Evolutionary conservation across 2,888 invertebrate species (phyloP), one percentile per base, ranked within the genome.

Genomic region (Lasioglossum calceatum): DNA sequence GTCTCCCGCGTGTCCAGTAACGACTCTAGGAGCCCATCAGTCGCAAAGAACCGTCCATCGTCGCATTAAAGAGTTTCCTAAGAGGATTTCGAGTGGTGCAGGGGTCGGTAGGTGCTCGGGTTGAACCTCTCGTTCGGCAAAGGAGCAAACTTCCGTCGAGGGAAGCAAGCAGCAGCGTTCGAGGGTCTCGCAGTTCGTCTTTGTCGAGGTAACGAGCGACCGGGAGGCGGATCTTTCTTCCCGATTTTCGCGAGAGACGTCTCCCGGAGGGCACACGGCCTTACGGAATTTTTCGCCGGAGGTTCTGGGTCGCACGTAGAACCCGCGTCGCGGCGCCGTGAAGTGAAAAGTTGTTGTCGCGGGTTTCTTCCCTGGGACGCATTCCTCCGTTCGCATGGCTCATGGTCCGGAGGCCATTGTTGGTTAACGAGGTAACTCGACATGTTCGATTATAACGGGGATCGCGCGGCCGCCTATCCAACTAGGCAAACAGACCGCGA

Each of bases 381-480:
- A 79, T 84, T 74, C 73, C 50, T 50, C 12, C 72, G 72, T 16
- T 84, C 88, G 89, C 23, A 87, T 73, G 32, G 73, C 23, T 87
- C 87, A 89, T 87, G 88, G 90, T 88, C 87, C 54, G n/a, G 54
- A 82, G 84, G 91, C 91, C 91, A 94, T 94, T 93, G 94, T 93
- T 92, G 93, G 93, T 94, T 94, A 94, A 94, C 94, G 94, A 94
- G 94, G 93, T 94, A 94, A 94, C 94, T 94, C 94, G 94, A 94
- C 94, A 93, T 94, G 94, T 93, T 93, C 93, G 92, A 93, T 93
- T 94, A 94, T 94, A 95, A 94, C 93, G 92, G 94, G 92, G 92
- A 92, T 94, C 94, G 94, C 92, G 90, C 94, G 92, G 91, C 93
- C 92, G 94, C 93, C 93, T 93, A 72, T 91, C 84, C 85, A 54